Base-by-base conservation (phyloP, 2,797 vertebrate species). In the Eulemur coronatus region DNA sequence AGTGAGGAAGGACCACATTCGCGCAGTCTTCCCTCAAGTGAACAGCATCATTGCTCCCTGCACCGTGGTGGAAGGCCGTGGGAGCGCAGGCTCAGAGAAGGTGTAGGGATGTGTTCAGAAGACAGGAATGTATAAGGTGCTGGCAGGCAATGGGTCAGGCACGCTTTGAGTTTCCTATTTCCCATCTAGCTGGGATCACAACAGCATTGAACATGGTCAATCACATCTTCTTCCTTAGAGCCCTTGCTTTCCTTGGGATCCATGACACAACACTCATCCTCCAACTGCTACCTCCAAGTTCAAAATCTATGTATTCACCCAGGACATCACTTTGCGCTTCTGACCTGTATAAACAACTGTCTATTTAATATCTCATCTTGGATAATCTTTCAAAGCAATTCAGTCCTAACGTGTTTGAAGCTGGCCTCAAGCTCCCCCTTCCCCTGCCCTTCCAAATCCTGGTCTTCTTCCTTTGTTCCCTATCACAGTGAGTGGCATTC, bases 1-100 rank as follows among this genome's bases (percentile, higher is more conserved):
- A 63, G 13, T 10, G 12, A 15, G 35, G 28, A 0, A n/a, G 48
- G 61, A 9, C 28, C 15, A 1, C 30, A 5, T 4, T 1, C 10
- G n/a, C 0, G 2, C 2, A 10, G 26, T 55, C 33, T 7, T 2
- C 22, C 33, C 43, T 52, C 12, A 5, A 55, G 2, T 9, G 3
- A 59, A 35, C 0, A 3, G 55, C 57, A 2, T 2, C 4, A 3
- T 17, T 14, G 6, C 28, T 57, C 33, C 80, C 26, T 20, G 17
- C 28, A 52, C 43, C 30, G 12, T 52, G 28, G 28, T 30, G 5
- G n/a, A 67, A 84, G 52, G 38, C 35, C 41, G 1, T 3, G 4
- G 63, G 50, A 38, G 52, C 18, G 13, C 14, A 59, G 55, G 35
- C 28, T 50, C 22, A 61, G 26, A 28, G 48, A 11, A 41, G 41